Evolutionary conservation across 2,888 invertebrate genomes (phyloP).

Genomic region (Phalangium opilio): DNA sequence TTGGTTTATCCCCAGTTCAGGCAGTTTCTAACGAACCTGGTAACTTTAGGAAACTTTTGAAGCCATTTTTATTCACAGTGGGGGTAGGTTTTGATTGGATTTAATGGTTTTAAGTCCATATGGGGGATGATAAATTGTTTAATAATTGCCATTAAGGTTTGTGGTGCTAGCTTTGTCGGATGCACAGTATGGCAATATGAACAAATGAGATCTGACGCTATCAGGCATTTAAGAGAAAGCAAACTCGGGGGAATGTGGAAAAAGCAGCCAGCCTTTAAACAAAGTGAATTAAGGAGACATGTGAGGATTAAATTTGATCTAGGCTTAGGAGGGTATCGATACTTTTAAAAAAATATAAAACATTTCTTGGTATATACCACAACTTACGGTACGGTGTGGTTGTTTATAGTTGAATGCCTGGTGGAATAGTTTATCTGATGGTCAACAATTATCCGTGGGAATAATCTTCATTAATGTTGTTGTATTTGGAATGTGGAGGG

Average conservation of each 20-base stretch:
- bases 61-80: too few species aligned
- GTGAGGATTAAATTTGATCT: slow-evolving; percentile 3
- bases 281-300: slow-evolving; percentile 21
- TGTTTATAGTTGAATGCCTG: slow-evolving; percentile 36
- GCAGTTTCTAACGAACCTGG: too few species aligned
- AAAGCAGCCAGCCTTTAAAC: slow-evolving; percentile 20
- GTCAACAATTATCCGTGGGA: slow-evolving; percentile 61
- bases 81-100: too few species aligned
- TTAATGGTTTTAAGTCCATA: too few species aligned
- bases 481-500: slow-evolving; percentile 67
- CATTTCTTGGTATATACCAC: neutral
- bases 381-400: slow-evolving; percentile 11
- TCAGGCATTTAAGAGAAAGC: slow-evolving; percentile 2
- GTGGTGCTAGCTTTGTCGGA: slow-evolving; percentile 50
- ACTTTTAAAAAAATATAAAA: neutral
- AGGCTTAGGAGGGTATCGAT: neutral
- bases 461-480: slow-evolving; percentile 59
- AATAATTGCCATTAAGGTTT: slow-evolving; percentile 42
- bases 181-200: slow-evolving; percentile 84
- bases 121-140: too few species aligned
- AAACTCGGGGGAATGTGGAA: slow-evolving; percentile 12
- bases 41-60: too few species aligned
- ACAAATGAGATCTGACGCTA: slow-evolving; percentile 31
- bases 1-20: too few species aligned
- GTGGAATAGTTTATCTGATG: slow-evolving; percentile 57